These are phyloP conservation scores for Tetrapedia diversipes DNA, from an alignment of 2,888 invertebrate genomes.

Conservation along the genomic window DNA sequence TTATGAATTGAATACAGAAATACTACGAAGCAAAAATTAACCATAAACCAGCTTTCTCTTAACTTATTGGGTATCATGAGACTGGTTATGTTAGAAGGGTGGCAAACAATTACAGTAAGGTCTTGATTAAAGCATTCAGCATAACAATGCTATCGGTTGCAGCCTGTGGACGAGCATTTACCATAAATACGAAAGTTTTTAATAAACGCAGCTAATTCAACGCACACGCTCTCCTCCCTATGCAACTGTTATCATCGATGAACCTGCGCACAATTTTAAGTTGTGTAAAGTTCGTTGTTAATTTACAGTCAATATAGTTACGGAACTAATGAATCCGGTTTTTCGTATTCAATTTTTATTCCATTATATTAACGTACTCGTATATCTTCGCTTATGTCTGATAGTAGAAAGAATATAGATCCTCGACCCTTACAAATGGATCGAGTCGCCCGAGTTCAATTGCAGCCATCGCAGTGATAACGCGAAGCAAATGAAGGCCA, in stretches of 20 bases:
- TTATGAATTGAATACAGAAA: too few species aligned
- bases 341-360: too few species aligned
- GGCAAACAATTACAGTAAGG: slow-evolving; percentile 24
- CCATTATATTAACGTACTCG: too few species aligned
- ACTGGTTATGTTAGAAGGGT: slow-evolving; percentile 45
- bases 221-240: slow-evolving; percentile 21
- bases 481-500: neutral
- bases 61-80: slow-evolving; percentile 1
- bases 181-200: slow-evolving; percentile 66
- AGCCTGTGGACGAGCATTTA: slow-evolving; percentile 30
- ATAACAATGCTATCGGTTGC: slow-evolving; percentile 69
- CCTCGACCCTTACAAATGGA: neutral
- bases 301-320: neutral
- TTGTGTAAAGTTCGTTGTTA: neutral
- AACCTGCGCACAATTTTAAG: slow-evolving; percentile 6
- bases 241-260: slow-evolving; percentile 32
- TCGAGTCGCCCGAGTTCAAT: neutral
- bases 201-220: slow-evolving; percentile 66
- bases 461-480: neutral
- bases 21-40: too few species aligned
- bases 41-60: too few species aligned
- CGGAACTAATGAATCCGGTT: neutral
- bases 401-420: neutral
- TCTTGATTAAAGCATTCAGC: slow-evolving; percentile 75
- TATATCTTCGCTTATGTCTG: neutral